These are phyloP conservation scores for Agriopis marginaria DNA, from an alignment of 2,888 invertebrate species.

Conservation along the genomic window DNA sequence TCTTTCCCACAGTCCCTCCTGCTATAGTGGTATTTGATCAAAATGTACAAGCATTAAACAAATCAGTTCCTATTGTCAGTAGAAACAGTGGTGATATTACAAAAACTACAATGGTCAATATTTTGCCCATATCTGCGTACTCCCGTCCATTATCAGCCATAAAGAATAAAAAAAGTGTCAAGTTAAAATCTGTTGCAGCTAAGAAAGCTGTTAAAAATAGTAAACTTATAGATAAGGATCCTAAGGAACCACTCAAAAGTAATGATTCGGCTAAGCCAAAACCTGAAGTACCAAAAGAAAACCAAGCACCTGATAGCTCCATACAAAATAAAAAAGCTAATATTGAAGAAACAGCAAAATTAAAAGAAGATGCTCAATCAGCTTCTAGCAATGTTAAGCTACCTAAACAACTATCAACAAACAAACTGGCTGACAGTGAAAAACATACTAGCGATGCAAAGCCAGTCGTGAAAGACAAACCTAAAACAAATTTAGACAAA, in stretches of 20 bases:
- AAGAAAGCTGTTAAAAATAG: conserved; percentile 57
- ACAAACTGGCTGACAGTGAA: conserved; percentile 15
- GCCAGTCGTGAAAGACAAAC: conserved; percentile 17
- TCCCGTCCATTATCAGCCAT: conserved; percentile 74
- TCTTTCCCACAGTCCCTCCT: conserved; percentile 75
- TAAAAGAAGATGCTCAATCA: conserved; percentile 13
- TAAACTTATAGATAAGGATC: conserved; percentile 45
- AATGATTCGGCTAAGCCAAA: conserved; percentile 33
- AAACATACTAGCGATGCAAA: conserved; percentile 9
- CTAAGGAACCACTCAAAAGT: conserved; percentile 39
- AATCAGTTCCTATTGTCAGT: conserved; percentile 66
- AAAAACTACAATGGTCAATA: conserved; percentile 83
- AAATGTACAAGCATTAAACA: conserved; percentile 70
- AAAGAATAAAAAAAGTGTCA: conserved; percentile 69
- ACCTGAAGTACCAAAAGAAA: conserved; percentile 40
- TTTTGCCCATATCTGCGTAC: conserved; percentile 82
- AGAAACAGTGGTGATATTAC: conserved; percentile 75
- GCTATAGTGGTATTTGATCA: conserved; percentile 76
- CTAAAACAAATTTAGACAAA: conserved; percentile 20
- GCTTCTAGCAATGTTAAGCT: conserved; percentile 17
- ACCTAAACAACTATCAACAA: conserved; percentile 21
- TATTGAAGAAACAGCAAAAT: conserved; percentile 12
- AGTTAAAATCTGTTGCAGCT: conserved; percentile 55
- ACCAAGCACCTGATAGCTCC: neutral
- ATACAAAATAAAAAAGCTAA: conserved; percentile 15